Base-by-base conservation (phyloP, 2,113 vertebrate genomes). In the Arothron firmamentum region DNA sequence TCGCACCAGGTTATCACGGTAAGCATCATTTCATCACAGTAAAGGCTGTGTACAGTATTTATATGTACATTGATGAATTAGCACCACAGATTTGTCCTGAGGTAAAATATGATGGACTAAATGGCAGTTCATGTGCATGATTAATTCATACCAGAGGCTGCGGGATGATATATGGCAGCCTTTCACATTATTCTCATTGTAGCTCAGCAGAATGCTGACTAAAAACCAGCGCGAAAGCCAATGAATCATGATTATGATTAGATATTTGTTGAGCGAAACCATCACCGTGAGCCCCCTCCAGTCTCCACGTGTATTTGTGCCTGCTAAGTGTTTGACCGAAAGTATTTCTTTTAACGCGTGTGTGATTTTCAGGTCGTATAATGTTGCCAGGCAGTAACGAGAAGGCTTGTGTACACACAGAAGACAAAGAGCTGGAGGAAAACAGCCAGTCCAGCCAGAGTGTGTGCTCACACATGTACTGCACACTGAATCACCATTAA, bases 301-400 rank as follows among this genome's bases (percentile, higher is more conserved):
- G 34, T 10, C 9, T 38, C 34, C 11, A 10, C 11, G 9, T 38
- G 34, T 38, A 12, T 38, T 38, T 38, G 9, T 11, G 34, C 12
- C 34, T 38, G 34, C 50, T 52, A 43, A 63, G n/a, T 65, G 53
- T 73, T 70, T 50, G 34, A 34, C 62, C 45, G n/a, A 58, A 55
- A 34, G 21, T 62, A 61, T 46, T 48, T 63, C 57, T 64, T 56
- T 34, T 25, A 59, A 8, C 20, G 4, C 43, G 8, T 21, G 3
- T 67, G 43, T 72, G 56, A 5, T 59, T 79, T 71, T 70, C 72
- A 88, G 88, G 67, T 81, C 86, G 9, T 87, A 87, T 48, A 62
- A 16, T 49, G 68, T 81, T 28, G 74, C 19, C 34, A 70, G 70
- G 53, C 55, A 52, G 51, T 78, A 41, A 62, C 17, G 2, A 63